Conservation (phyloP, 1,140 invertebrate species). For the Bombus impatiens region DNA sequence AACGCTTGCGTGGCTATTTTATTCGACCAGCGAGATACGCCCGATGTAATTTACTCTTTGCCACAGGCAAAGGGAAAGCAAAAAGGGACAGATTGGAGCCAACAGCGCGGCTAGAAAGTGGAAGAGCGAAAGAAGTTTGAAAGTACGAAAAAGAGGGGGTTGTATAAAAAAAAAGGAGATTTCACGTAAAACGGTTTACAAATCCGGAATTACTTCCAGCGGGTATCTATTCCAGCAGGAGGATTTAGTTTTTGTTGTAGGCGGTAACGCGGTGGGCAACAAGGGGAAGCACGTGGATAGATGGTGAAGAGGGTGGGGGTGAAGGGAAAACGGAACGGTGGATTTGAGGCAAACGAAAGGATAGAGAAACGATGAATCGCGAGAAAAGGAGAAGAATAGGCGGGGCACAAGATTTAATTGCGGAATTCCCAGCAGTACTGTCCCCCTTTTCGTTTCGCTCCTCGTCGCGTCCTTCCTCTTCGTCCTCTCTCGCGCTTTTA, state of each 20-base stretch:
- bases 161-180: not conserved
- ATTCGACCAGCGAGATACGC: slow-evolving; percentile 26
- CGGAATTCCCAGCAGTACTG: slow-evolving; percentile 49
- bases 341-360: not conserved
- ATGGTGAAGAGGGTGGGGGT: not conserved
- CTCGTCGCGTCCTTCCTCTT: not conserved
- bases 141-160: not conserved
- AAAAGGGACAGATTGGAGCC: too few species aligned
- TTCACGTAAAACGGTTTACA: slow-evolving; percentile 64
- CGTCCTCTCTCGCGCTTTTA: slow-evolving; percentile 39
- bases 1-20: slow-evolving; percentile 20
- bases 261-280: slow-evolving; percentile 38
- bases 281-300: not conserved
- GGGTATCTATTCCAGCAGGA: slow-evolving; percentile 40
- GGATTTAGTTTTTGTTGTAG: slow-evolving; percentile 62
- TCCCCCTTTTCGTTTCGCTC: not conserved
- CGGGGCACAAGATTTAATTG: slow-evolving; percentile 64
- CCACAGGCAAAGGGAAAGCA: not conserved
- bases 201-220: slow-evolving; percentile 64
- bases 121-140: not conserved
- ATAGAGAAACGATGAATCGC: not conserved
- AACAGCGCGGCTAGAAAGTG: not conserved
- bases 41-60: slow-evolving; percentile 48
- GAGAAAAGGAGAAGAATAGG: slow-evolving; percentile 14
- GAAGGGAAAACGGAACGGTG: not conserved